phyloP scores from a whole-genome alignment of 2,888 invertebrate genomes.

The Gandaritis pyraliata region DNA sequence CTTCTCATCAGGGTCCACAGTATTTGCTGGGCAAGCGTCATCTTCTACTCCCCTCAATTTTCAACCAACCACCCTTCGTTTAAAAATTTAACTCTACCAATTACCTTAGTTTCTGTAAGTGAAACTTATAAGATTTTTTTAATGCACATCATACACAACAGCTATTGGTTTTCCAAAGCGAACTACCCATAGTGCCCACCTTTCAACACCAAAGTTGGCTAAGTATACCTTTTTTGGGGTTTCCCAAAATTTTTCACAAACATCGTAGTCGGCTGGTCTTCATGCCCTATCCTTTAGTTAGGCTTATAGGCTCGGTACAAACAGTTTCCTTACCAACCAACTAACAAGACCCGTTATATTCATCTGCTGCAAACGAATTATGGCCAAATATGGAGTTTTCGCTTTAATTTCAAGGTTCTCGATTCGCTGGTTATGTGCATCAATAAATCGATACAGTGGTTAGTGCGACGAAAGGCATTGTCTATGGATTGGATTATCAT shows the following conservation, averaged over 20 bases:
- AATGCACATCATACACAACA: too few relatives aligned
- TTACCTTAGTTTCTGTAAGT: too few relatives aligned
- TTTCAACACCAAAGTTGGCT: too few relatives aligned
- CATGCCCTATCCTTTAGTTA: slow-evolving; percentile 41
- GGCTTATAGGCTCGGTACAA: slow-evolving; percentile 68
- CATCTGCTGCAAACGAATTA: slow-evolving; percentile 34
- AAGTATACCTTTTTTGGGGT: too few relatives aligned
- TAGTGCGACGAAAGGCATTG: slow-evolving; percentile 81
- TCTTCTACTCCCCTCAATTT: too few relatives aligned
- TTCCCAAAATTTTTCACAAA: not conserved
- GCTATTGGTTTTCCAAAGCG: too few relatives aligned
- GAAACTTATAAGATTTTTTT: too few relatives aligned
- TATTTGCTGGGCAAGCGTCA: too few relatives aligned
- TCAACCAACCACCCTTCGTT: too few relatives aligned
- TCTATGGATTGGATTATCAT: slow-evolving; percentile 74
- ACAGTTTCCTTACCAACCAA: slow-evolving; percentile 53
- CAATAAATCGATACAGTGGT: slow-evolving; percentile 81
- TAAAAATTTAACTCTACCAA: too few relatives aligned
- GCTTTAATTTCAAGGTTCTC: slow-evolving; percentile 54
- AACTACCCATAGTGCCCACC: too few relatives aligned
- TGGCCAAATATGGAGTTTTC: slow-evolving; percentile 36
- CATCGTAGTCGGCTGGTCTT: slow-evolving; percentile 3
- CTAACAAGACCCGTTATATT: slow-evolving; percentile 41
- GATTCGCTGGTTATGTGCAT: slow-evolving; percentile 54
- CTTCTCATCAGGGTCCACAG: too few relatives aligned